Base-by-base conservation (phyloP, 92 coral and sea anemone species). In the Virgularia gustaviana region DNA sequence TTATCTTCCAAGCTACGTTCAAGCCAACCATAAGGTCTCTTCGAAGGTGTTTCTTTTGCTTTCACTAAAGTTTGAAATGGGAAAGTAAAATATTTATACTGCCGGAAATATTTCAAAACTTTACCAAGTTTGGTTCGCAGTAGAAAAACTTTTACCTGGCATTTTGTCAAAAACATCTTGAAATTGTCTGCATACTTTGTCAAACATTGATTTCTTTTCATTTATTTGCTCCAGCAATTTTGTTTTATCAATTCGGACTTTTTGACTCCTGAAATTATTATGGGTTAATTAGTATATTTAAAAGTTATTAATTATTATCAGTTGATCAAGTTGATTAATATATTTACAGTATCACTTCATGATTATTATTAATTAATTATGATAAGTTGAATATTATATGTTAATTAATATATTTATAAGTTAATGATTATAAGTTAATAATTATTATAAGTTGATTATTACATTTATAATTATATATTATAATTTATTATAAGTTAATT, bases 181-280 rank as follows among this genome's bases (percentile, higher is more conserved):
- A 41, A 91, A 83, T 52, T 88, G 81, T 49, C 78, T 79, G 39
- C 80, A 79, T 2, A 91, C 86, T 36, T 78, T 81, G 52, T 88
- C 97, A 83, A 91, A 91, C 65, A 77, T 88, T 33, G 91, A 73
- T 43, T 82, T 71, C 63, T 84, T 91, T 6, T 83, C 79, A 38
- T 63, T 83, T 44, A 78, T 30, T 36, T 37, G 79, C 30, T 49
- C 71, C 44, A 91, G n/a, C 51, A 91, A 51, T 44, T 88, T 91
- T 45, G 76, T 71, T 83, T 91, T 91, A 83, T 88, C 91, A 11
- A 91, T 33, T 73, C 85, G 83, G 31, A 90, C 78, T 71, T 88
- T 88, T 67, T 83, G 78, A 54, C 72, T 42, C 72, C 97, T 91
- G 35, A 0, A 60, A 68, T n/a, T n/a, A n/a, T n/a, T n/a, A n/a